Evolutionary conservation across 2,888 invertebrate genomes (phyloP), one percentile per base, ranked within the genome.

Genomic region (Agrochola lychnidis): DNA sequence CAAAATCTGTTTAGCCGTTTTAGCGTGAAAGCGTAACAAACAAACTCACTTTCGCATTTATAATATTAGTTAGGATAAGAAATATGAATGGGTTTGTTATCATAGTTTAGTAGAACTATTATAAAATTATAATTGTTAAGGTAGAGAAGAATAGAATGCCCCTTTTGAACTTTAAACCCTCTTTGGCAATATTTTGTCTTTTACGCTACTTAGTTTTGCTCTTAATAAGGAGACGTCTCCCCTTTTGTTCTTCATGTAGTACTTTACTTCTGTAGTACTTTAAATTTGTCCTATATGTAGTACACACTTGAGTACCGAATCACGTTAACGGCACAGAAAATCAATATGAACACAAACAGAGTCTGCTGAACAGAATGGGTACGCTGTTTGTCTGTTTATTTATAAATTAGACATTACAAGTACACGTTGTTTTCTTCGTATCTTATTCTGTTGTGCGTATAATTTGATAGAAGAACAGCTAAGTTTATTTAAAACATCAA

Each of bases 331-430:
- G 14, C 45, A 45, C 62, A 40, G 57, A 82, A 67, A 84, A 82
- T 77, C 85, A 70, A 82, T 84, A 77, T 51, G 16, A 76, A 82
- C 77, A 72, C 85, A 85, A 85, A 85, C 78, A 82, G 69, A n/a
- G 59, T 45, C 57, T 61, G 30, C 12, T 22, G 48, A 84, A 70
- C 51, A 64, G 66, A 71, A 63, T 53, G 61, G 68, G 25, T 40
- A 10, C 67, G 53, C 14, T 59, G n/a, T 72, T 42, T 36, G 63
- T 64, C 57, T 59, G 68, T 70, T 69, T 69, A 69, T 69, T 80
- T 84, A 84, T 84, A 30, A n/a, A n/a, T n/a, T 59, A 61, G 70
- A 72, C 78, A 63, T 67, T 42, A 76, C 62, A 66, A 76, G 69
- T 76, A 70, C 76, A 70, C 61, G 56, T 62, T 76, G 51, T 66